These are phyloP conservation scores for Stomatorhinus walkeri DNA, from an alignment of 2,797 vertebrate species.

Conservation along the genomic window DNA sequence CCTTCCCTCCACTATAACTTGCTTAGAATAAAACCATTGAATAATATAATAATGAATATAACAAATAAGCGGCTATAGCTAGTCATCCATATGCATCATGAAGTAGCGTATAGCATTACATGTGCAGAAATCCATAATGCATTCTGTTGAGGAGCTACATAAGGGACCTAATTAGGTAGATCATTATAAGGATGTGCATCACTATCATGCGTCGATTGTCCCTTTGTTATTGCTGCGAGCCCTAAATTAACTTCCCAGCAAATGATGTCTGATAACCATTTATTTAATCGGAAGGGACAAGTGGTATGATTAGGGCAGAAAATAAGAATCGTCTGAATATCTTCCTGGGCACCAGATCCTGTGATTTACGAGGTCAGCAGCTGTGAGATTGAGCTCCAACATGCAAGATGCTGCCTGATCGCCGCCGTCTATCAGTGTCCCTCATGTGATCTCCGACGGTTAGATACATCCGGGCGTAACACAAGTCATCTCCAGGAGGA, in stretches of 20 bases:
- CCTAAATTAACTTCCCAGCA: neutral
- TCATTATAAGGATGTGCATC: neutral
- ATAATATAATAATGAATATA: neutral
- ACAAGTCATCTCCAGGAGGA: neutral
- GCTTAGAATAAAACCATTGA: neutral
- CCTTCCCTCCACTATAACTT: neutral
- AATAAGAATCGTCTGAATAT: neutral
- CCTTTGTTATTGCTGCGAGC: constrained; percentile 8
- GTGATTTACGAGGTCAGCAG: neutral
- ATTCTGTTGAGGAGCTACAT: neutral
- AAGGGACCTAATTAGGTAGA: neutral
- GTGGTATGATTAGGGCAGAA: neutral
- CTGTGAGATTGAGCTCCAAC: neutral
- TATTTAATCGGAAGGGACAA: constrained; percentile 11
- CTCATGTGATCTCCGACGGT: neutral
- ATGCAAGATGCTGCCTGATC: neutral
- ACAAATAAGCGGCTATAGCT: neutral
- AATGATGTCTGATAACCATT: neutral
- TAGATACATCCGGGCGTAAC: neutral
- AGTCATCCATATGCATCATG: neutral
- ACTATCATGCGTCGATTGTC: neutral
- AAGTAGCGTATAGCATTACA: neutral
- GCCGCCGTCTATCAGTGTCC: neutral
- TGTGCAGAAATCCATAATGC: neutral
- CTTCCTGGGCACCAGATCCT: neutral